Conservation (phyloP, 2,888 invertebrate genomes). For the Heliothis peltigera region DNA sequence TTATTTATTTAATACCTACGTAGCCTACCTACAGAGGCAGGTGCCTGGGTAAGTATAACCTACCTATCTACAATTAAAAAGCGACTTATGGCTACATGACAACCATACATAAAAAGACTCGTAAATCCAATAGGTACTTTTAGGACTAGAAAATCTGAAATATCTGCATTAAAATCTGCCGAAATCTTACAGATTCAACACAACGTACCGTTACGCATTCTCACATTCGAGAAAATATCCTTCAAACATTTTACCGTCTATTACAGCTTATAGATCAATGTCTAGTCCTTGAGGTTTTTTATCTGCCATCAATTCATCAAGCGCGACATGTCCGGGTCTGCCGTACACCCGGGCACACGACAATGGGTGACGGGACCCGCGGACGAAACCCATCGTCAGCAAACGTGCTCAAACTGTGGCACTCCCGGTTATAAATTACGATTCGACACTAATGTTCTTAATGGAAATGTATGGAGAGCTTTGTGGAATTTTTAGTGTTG, state of each 20-base stretch:
- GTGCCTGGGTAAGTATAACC: too few species aligned
- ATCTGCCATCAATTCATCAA: conserved; percentile 77
- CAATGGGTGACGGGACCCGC: conserved; percentile 73
- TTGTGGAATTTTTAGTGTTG: conserved; percentile 13
- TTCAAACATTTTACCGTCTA: conserved; percentile 39
- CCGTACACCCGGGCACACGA: conserved; percentile 68
- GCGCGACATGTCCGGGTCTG: conserved; percentile 71
- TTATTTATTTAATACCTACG: too few species aligned
- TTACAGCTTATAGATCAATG: conserved; percentile 47
- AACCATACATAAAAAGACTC: too few species aligned
- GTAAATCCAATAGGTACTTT: too few species aligned
- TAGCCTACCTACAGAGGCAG: too few species aligned
- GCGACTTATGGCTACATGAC: too few species aligned
- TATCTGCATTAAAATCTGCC: too few species aligned
- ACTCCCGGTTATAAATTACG: conserved; percentile 54
- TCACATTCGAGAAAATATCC: background rate
- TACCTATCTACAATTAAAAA: too few species aligned
- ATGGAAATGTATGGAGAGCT: conserved; percentile 28
- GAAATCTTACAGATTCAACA: background rate
- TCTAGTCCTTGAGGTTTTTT: conserved; percentile 53
- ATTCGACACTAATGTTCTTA: conserved; percentile 57
- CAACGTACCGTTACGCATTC: background rate
- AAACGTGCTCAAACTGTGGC: conserved; percentile 72
- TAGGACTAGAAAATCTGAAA: too few species aligned
- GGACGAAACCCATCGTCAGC: conserved; percentile 75